Base-by-base conservation (phyloP, 2,113 vertebrate genomes). In the Astur gentilis region DNA sequence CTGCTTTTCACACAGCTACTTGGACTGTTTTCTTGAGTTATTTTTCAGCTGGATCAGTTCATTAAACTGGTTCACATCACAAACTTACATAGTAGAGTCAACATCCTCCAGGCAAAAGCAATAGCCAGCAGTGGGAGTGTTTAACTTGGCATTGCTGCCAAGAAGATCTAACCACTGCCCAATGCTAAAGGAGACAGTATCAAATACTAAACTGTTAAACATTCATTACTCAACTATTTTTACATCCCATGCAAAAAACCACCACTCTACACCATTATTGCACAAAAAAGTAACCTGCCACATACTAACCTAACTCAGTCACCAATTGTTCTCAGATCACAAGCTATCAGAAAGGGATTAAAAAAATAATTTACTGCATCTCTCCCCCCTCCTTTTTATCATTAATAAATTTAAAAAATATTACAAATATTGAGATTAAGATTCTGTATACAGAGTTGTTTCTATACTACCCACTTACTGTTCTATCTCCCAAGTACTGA, bases 221-320 rank as follows among this genome's bases (percentile, higher is more conserved):
- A 71, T 83, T 94, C 12, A 57, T 60, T 84, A 83, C 26, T 87
- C 66, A 81, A 71, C n/a, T 87, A 81, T 70, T 94, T 96, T 96
- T 87, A 90, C 91, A 90, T 57, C 45, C 42, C 11, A 92, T 25
- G 13, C 49, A 73, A 94, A 91, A 92, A 25, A 65, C 23, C 71
- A 55, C 40, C 14, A 52, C 11, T 8, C 18, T 49, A 70, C 20
- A 26, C 82, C 70, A 84, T 47, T 58, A 42, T 54, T 66, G 17
- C n/a, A 95, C 2, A 16, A 61, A 85, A 92, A 91, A 23, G 26
- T 83, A 75, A 71, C 49, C 40, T 78, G 54, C 44, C 49, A 82
- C 19, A 10, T 55, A 49, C 49, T 75, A 62, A 77, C 31, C 32
- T 32, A 62, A 62, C 19, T 69, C 66, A 40, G 36, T 69, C 29